A percentile compares a stretch with the other conserved stretches of the same genome.
Evolutionary conservation across 2,888 invertebrate species (phyloP).

Genomic region (Pollenia griseotomentosa): DNA sequence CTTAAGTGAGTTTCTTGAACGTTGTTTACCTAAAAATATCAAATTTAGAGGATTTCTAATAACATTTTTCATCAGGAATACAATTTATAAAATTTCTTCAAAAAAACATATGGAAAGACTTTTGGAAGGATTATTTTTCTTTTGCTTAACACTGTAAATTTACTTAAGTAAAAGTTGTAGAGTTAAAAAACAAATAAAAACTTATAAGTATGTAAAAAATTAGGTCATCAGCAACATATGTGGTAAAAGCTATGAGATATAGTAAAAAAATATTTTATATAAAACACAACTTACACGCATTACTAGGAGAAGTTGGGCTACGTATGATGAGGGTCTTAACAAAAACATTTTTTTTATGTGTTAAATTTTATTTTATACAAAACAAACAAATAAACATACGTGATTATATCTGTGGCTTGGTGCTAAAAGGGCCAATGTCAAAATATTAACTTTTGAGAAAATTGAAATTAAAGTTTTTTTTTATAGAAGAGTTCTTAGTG

Average conservation of each 20-base stretch:
- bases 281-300: conserved; percentile 18
- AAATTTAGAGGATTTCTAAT: too few species aligned
- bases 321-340: neutral
- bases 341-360: neutral
- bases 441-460: too few species aligned
- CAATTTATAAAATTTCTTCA: too few species aligned
- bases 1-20: too few species aligned
- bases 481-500: too few species aligned
- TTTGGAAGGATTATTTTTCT: too few species aligned
- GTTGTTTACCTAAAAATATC: too few species aligned
- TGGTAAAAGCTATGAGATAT: neutral
- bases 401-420: too few species aligned
- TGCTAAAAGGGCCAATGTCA: too few species aligned
- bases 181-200: conserved; percentile 1
- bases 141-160: neutral
- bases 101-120: too few species aligned
- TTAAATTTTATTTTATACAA: conserved; percentile 12
- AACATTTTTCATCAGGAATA: too few species aligned
- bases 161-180: neutral
- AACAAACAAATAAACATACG: neutral
- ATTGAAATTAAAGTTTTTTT: too few species aligned
- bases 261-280: conserved; percentile 2
- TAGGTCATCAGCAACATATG: conserved; percentile 36
- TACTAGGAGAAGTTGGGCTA: neutral
- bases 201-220: neutral